Base-by-base conservation (phyloP, 2,113 vertebrate genomes). In the Tachysurus vachellii region DNA sequence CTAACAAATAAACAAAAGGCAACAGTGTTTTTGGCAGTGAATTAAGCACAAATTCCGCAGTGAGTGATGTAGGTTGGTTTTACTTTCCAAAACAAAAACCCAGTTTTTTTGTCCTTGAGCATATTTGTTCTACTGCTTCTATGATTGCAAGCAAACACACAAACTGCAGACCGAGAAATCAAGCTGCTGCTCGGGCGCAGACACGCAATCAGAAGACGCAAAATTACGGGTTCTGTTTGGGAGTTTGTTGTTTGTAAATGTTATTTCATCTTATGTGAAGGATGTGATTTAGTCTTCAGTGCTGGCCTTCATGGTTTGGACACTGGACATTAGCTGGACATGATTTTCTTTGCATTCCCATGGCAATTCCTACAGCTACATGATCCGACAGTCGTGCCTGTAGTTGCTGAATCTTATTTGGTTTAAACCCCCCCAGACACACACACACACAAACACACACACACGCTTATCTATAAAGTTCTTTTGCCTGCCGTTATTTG, bases 1-100 rank as follows among this genome's bases (percentile, higher is more conserved):
- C 36, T 11, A 81, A 26, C 31, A 36, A 61, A 61, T 42, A 81
- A 81, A 61, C 80, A 44, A 61, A 81, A 61, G 56, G 80, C 80
- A 44, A 31, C 10, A n/a, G 10, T 36, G 36, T 36, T n/a, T 6
- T 44, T 47, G 16, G 80, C 23, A 17, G 21, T 44, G 54, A 82
- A 82, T 62, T 11, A 47, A 31, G 57, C 42, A 26, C 54, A 80
- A 23, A 81, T 81, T 11, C 54, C 28, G 4, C 57, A 61, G 79
- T 1, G 56, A 44, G 13, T 28, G 10, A 23, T 14, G 23, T n/a
- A 28, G 4, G 59, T 62, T 47, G 36, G 10, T 36, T 80, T n/a
- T 62, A 14, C 44, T 82, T n/a, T 44, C 80, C 59, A 47, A 82
- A 61, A 82, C 36, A 82, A 62, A 9, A 62, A 16, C 57, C 80